A percentile compares a stretch with the other conserved stretches of the same genome.
Evolutionary conservation across 2,888 invertebrate genomes (phyloP).

Genomic region (Ctenicera cuprea): DNA sequence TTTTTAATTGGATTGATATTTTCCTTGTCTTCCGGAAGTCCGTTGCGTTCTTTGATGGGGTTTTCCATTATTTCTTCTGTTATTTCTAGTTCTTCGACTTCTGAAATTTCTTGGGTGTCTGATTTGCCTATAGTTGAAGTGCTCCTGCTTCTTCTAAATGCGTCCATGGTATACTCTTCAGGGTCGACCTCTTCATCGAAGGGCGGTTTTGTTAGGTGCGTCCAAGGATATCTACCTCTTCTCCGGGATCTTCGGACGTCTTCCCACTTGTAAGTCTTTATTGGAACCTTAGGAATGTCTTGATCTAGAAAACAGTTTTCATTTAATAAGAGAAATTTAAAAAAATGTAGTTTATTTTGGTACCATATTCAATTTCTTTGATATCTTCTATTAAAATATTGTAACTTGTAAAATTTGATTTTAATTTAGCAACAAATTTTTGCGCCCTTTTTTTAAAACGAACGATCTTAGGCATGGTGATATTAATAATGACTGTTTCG

Average conservation of each 20-base stretch:
- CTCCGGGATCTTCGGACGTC: slow-evolving; percentile 82
- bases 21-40: slow-evolving; percentile 32
- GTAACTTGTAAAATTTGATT: slow-evolving; percentile 23
- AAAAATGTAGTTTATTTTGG: neutral
- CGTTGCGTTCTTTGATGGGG: slow-evolving; percentile 55
- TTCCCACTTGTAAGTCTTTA: slow-evolving; percentile 89
- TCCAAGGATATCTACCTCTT: slow-evolving; percentile 88
- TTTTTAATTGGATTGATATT: slow-evolving; percentile 24
- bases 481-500: neutral
- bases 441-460: slow-evolving; percentile 5
- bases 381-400: slow-evolving; percentile 20
- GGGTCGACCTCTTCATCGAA: slow-evolving; percentile 71
- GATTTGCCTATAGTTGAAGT: slow-evolving; percentile 60
- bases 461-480: neutral
- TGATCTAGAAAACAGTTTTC: slow-evolving; percentile 46
- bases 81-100: slow-evolving; percentile 18
- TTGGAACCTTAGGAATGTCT: slow-evolving; percentile 79
- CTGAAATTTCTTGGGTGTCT: slow-evolving; percentile 36
- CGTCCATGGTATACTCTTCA: slow-evolving; percentile 66
- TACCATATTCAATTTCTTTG: neutral
- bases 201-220: slow-evolving; percentile 81
- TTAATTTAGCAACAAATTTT: slow-evolving; percentile 12
- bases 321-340: neutral
- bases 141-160: slow-evolving; percentile 60
- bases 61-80: slow-evolving; percentile 7